Conservation (phyloP, 2,797 vertebrate species). For the Centroberyx gerrardi region DNA sequence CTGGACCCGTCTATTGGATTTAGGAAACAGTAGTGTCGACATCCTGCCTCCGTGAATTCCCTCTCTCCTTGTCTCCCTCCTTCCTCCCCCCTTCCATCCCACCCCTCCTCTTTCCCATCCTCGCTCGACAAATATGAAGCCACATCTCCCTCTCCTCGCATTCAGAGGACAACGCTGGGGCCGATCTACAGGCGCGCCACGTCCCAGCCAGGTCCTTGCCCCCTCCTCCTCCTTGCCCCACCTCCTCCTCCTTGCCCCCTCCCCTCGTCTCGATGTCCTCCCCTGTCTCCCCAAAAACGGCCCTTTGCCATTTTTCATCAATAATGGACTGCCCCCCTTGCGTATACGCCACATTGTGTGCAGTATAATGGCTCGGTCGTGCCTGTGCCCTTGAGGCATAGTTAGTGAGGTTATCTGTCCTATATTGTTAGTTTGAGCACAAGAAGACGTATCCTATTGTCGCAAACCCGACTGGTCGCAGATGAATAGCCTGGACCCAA, state of each 20-base stretch:
- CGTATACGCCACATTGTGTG: constrained; percentile 75
- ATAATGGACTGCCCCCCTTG: constrained; percentile 77
- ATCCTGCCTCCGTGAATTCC: constrained; percentile 49
- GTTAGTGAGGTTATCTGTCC: constrained; percentile 79
- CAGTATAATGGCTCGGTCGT: constrained; percentile 69
- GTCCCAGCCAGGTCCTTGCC: constrained; percentile 81
- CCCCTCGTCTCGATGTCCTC: constrained; percentile 58
- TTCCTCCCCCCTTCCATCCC: constrained; percentile 45
- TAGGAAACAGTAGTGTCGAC: constrained; percentile 59
- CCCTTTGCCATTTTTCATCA: constrained; percentile 84
- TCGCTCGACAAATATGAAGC: constrained; percentile 65
- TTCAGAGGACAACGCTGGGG: constrained; percentile 73
- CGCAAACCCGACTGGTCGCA: constrained; percentile 33
- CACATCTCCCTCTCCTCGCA: constrained; percentile 52
- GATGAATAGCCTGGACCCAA: constrained; percentile 45
- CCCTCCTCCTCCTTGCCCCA: constrained; percentile 26
- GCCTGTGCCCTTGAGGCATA: constrained; percentile 82
- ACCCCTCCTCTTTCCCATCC: constrained; percentile 39
- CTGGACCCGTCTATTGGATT: constrained; percentile 72
- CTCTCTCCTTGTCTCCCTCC: constrained; percentile 51
- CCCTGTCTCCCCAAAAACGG: constrained; percentile 73
- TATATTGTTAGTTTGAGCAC: constrained; percentile 68
- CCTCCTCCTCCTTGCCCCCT: constrained; percentile 59
- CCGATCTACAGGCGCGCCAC: constrained; percentile 87
- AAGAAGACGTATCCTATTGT: constrained; percentile 41